Evolutionary conservation across 2,888 invertebrate species (phyloP), one percentile per base, ranked within the genome.

Genomic region (Aphodius granarius): DNA sequence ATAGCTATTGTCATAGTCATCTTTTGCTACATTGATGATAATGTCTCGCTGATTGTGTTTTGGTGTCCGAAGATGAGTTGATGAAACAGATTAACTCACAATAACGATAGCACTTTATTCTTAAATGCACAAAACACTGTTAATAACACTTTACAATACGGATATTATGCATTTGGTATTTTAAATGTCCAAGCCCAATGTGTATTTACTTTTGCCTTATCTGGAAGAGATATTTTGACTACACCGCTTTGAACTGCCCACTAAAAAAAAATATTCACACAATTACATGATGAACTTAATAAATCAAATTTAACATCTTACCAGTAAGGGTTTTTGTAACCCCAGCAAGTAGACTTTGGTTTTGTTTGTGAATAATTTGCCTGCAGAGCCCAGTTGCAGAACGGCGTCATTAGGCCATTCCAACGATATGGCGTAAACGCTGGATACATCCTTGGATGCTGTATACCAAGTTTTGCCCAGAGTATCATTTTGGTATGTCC

Each of bases 401-500:
- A 88, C 83, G 75, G 89, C 89, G 64, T 89, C 86, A 22, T 85
- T 83, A 0, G 95, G 95, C 94, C 95, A 95, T 2, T 89, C 84
- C 21, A 95, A 86, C 15, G 92, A 86, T 68, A 91, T 91, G 0
- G 93, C 94, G 84, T 93, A 96, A 16, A 95, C 88, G 19, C 85
- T 82, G 22, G 79, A 78, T 66, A 80, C 80, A 9, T 19, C 62
- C 22, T 66, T 72, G 22, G 72, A 72, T 16, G 82, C 81, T 0
- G 93, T 93, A 83, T 93, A 96, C 96, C 97, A 97, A 6, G 95
- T 92, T 75, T 89, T 85, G 0, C 91, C 91, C 15, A 90, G 72
- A 0, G 94, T 92, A 83, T 96, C 97, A 83, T 96, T 97, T 87
- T 97, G 97, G 76, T 89, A 88, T 0, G 84, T 85, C 96, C 97